Base-by-base conservation (phyloP, 2,113 vertebrate genomes). In the Lates calcarifer region DNA sequence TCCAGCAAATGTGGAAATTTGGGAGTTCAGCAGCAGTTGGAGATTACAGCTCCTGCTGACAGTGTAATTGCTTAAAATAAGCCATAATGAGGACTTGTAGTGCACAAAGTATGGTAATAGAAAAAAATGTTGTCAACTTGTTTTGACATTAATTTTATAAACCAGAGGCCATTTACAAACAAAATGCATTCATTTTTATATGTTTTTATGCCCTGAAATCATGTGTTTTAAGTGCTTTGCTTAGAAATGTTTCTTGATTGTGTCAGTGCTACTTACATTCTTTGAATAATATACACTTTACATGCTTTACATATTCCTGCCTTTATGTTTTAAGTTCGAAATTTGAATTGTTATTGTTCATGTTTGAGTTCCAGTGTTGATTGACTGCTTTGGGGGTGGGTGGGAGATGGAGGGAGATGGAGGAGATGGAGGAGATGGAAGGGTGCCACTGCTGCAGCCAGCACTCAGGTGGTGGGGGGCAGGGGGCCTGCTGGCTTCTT, bases 11-110 rank as follows among this genome's bases (percentile, higher is more conserved):
- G 84, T 93, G 85, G 90, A 90, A 87, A 90, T 89, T 79, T 91
- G 61, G 87, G 86, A 71, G 29, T 89, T 92, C 74, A 79, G 83
- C 80, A 89, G 78, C 85, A 89, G 78, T 92, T 83, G 80, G 82
- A 92, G 89, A 91, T 94, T 93, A 93, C 80, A 91, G 90, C 89
- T 91, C 76, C 83, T 77, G 90, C 89, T 94, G 91, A 92, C 93
- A 90, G 78, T 90, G 74, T 93, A 92, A 92, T 93, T 92, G 84
- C 81, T 80, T 76, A 24, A 90, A 94, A 91, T 93, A 77, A 83
- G 85, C 67, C 85, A 35, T 90, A 91, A 91, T 90, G 84, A 91
- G 84, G 74, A 87, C 74, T 89, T 91, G 74, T 82, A 85, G 69
- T 74, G 73, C 43, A 86, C 56, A 87, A 84, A 85, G 82, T 83